Percentiles rank a stretch among this genome's conserved stretches.
phyloP scores from a whole-genome alignment of 2,888 invertebrate genomes.

The Phaonia tiefii region DNA sequence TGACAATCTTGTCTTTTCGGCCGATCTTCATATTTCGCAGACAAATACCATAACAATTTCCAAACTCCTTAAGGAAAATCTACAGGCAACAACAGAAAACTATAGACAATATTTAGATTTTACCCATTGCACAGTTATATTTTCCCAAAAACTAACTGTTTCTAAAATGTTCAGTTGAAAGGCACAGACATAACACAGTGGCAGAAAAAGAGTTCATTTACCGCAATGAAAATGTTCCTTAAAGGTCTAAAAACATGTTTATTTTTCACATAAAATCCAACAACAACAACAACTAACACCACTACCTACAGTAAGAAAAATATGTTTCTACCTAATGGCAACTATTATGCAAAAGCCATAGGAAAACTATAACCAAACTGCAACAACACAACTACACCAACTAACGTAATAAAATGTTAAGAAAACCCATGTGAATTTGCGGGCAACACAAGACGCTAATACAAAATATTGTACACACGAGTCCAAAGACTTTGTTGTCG shows the following conservation, averaged over 20 bases:
- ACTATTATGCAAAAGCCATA: slow-evolving; percentile 49
- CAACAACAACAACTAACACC: background rate
- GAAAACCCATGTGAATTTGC: background rate
- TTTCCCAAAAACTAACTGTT: slow-evolving; percentile 18
- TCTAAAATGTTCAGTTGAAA: background rate
- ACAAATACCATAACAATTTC: no score
- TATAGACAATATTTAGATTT: background rate
- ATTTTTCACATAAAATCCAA: slow-evolving; percentile 9
- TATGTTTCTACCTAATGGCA: slow-evolving; percentile 36
- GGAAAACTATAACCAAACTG: slow-evolving; percentile 29
- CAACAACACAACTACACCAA: background rate
- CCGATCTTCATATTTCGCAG: no score
- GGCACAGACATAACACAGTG: background rate
- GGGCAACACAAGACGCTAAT: no score
- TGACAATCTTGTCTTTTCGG: no score
- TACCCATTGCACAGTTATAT: slow-evolving; percentile 2
- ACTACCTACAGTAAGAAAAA: slow-evolving; percentile 7
- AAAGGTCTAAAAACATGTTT: slow-evolving; percentile 51
- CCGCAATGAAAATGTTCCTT: slow-evolving; percentile 41
- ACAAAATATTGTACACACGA: slow-evolving; percentile 19
- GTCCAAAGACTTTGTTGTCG: background rate
- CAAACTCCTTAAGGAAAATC: slow-evolving; percentile 14
- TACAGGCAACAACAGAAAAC: background rate
- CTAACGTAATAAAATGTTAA: slow-evolving; percentile 24
- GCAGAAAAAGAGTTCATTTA: slow-evolving; percentile 34